Conservation (phyloP, 23 tunicate species). For the Halocynthia roretzi region DNA sequence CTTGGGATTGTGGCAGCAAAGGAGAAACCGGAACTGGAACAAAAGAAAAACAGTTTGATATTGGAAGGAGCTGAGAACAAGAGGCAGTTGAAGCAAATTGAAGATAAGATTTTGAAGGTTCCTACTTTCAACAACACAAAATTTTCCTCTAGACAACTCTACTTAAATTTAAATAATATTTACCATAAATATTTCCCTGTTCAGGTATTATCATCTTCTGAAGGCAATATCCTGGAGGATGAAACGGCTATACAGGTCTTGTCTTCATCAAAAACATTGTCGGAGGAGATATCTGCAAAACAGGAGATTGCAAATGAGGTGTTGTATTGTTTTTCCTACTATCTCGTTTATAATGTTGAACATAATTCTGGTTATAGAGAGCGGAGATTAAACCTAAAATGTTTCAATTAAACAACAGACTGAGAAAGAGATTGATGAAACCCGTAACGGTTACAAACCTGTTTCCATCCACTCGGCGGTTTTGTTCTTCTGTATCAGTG, state of each 20-base stretch:
- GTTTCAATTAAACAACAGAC: constrained; percentile 34
- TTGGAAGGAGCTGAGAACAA: constrained; percentile 94
- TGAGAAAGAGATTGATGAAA: constrained; percentile 83
- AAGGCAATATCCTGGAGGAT: constrained; percentile 95
- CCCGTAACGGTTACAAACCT: constrained; percentile 89
- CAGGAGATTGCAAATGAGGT: constrained; percentile 86
- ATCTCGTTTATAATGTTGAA: neutral
- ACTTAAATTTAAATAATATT: no score
- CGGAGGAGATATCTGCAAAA: constrained; percentile 95
- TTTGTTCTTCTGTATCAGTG: constrained; percentile 91
- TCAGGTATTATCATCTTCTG: constrained; percentile 81
- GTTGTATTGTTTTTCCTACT: neutral
- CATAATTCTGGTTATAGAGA: no score
- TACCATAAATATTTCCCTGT: no score
- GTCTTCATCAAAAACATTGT: constrained; percentile 76
- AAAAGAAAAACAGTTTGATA: constrained; percentile 82
- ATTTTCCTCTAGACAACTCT: no score
- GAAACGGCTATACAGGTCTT: constrained; percentile 90
- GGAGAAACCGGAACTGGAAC: constrained; percentile 88
- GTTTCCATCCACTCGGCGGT: constrained; percentile 91
- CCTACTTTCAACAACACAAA: neutral
- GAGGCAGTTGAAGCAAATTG: constrained; percentile 79
- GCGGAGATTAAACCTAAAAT: neutral
- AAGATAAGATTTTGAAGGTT: constrained; percentile 88
- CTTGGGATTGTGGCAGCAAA: constrained; percentile 95